Base-by-base conservation (phyloP, 1,140 invertebrate genomes). In the Limonius californicus region DNA sequence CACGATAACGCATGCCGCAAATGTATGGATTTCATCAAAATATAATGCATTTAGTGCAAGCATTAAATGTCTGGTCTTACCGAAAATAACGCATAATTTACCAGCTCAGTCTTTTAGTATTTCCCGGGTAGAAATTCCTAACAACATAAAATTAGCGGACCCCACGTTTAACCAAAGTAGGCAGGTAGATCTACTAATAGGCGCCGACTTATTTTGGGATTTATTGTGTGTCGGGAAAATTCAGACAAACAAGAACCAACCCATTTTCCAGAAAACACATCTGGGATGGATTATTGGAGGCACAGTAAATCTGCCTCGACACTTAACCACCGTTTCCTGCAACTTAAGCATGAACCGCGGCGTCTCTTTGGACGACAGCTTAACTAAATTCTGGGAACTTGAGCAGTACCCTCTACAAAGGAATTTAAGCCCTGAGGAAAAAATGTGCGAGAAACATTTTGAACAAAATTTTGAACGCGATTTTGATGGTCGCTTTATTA, bases 221-320 rank as follows among this genome's bases (percentile, higher is more conserved):
- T 58, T 58, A 20, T 18, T 58, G 7, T 58, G 56, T 45, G 21
- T 43, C 6, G 56, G 56, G 12, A 4, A 18, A 20, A 43, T 58
- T n/a, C 35, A 58, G 16, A 43, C 20, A n/a, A 9, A 3, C 12
- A 59, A 55, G n/a, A 0, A 11, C 12, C 16, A 53, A 6, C 18
- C 21, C 1, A 21, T 55, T 2, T 11, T 63, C 0, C 61, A 65
- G 30, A 59, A 69, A 16, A 69, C 59, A 19, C 23, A 50, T 11
- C 39, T 68, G 15, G 65, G 68, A 14, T 69, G 66, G 65, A 8
- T 54, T 4, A 54, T 54, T 18, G 15, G 15, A 54, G 50, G 50
- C 2, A 6, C 50, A 3, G 14, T 54, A 20, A 54, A 27, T 16
- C 9, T 11, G 6, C 12, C 4, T 7, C 42, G 12, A 45, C 12